Conservation (phyloP, 1,140 invertebrate genomes). For the Platyura marginata region DNA sequence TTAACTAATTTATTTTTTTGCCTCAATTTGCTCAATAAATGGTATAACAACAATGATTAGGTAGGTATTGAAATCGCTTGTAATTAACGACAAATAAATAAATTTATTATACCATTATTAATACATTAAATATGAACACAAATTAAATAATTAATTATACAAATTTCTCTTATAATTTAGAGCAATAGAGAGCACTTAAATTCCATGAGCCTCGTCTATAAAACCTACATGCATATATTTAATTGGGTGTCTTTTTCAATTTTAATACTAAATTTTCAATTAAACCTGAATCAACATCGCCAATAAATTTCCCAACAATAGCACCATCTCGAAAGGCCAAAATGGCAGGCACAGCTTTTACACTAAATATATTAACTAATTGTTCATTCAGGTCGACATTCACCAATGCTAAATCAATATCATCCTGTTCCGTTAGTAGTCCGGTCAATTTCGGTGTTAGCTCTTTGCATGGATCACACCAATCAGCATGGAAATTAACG, state of each 20-base stretch:
- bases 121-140: no score
- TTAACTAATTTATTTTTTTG: no score
- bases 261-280: conserved; percentile 68
- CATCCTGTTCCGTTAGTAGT: conserved; percentile 52
- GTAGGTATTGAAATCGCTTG: no score
- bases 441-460: conserved; percentile 78
- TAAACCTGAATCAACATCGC: conserved; percentile 66
- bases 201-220: no score
- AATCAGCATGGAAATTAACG: conserved; percentile 76
- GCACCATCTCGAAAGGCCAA: conserved; percentile 75
- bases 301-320: conserved; percentile 83
- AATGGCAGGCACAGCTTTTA: conserved; percentile 81
- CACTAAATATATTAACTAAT: conserved; percentile 56
- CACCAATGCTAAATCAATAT: conserved; percentile 74
- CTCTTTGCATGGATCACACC: conserved; percentile 92
- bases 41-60: no score
- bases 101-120: no score
- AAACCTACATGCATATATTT: not conserved
- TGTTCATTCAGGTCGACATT: conserved; percentile 83
- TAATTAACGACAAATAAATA: no score
- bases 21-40: no score
- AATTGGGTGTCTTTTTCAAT: conserved; percentile 30
- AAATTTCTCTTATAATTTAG: no score
- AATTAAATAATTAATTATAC: no score
- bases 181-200: no score